These are phyloP conservation scores for Melinaea marsaeus DNA, from an alignment of 2,888 invertebrate genomes.

Conservation along the genomic window DNA sequence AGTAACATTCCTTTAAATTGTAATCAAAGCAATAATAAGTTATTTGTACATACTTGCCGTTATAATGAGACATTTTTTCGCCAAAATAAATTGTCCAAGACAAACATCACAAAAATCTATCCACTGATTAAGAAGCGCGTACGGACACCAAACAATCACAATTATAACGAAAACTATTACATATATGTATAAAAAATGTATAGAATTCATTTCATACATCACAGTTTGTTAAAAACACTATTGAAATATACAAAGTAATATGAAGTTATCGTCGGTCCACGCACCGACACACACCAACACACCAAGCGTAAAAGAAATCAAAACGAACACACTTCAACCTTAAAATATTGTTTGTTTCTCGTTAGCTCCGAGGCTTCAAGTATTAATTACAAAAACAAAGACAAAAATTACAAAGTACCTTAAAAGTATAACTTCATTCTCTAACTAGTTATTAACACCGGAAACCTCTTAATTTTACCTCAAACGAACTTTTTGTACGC, in stretches of 20 bases:
- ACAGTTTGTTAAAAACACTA: too few species aligned
- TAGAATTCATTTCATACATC: too few species aligned
- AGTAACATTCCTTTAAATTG: not conserved
- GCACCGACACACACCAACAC: too few species aligned
- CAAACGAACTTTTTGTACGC: constrained; percentile 33
- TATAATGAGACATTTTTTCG: not conserved
- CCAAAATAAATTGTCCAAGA: too few species aligned
- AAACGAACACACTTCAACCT: not conserved
- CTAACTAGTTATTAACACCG: constrained; percentile 36
- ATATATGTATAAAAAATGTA: too few species aligned
- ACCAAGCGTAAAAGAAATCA: too few species aligned
- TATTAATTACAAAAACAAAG: constrained; percentile 11
- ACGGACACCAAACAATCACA: too few species aligned
- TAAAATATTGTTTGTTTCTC: constrained; percentile 5
- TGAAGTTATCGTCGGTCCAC: too few species aligned
- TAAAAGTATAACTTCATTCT: constrained; percentile 24
- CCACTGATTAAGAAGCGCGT: too few species aligned
- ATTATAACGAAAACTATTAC: too few species aligned
- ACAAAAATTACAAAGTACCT: constrained; percentile 12
- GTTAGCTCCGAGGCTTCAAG: not conserved
- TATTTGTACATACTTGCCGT: not conserved
- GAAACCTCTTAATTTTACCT: constrained; percentile 40
- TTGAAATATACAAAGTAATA: too few species aligned
- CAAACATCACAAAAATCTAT: too few species aligned
- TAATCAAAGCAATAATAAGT: not conserved